Base-by-base conservation (phyloP, 2,113 vertebrate species). In the Peromyscus leucopus region DNA sequence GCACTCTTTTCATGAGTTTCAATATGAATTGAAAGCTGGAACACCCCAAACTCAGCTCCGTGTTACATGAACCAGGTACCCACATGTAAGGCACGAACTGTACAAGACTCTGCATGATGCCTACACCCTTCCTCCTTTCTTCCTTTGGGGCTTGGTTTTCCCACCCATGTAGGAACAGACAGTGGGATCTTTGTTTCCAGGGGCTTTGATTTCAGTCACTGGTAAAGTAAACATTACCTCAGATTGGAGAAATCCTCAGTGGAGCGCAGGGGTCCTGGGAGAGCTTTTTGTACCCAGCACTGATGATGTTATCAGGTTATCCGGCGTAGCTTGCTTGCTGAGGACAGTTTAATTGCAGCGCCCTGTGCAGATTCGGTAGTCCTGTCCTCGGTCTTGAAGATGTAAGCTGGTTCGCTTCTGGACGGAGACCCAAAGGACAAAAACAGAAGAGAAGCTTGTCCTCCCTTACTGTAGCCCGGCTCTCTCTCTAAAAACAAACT, bases 161-260 rank as follows among this genome's bases (percentile, higher is more conserved):
- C 93, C 92, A 91, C 75, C 83, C 71, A 0, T 59, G 26, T 65
- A 69, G 61, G 48, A 95, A 87, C 31, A 89, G 71, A 94, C 89
- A 89, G 74, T 87, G 48, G 82, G 17, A 59, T 71, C 93, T 96
- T 96, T 97, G 95, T 97, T 95, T 90, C 51, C 46, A 2, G 0
- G 63, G 84, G 67, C 71, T 97, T 98, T 97, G 93, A 95, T 80
- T 61, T 36, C 28, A 89, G 95, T 42, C 78, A 55, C 39, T 90
- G 88, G 76, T 90, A 95, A 98, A 96, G 80, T 65, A 97, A 97
- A 96, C 80, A 96, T 89, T 71, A 89, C 89, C 55, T 96, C 78
- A 75, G 63, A 86, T 5, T 86, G 22, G 42, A 94, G 74, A 93
- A 94, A 78, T 61, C 72, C 69, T 76, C 67, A 63, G 46, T n/a